Conservation (phyloP, 2,797 vertebrate species). For the Xenops minutus region DNA sequence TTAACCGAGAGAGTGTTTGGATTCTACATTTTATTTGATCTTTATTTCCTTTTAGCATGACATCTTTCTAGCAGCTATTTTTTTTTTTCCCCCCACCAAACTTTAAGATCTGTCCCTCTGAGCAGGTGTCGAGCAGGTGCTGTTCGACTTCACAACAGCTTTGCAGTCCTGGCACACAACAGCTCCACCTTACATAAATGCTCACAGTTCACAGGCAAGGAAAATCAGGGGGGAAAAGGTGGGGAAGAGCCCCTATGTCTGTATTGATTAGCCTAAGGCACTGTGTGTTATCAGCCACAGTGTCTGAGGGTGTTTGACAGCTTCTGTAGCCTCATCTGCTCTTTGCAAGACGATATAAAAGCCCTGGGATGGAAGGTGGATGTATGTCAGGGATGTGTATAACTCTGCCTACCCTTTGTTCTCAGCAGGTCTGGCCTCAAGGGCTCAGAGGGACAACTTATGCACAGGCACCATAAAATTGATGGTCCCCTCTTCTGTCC, state of each 20-base stretch:
- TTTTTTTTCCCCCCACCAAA: background rate
- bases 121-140: slow-evolving; percentile 31
- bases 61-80: background rate
- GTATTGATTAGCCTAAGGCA: background rate
- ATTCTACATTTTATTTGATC: background rate
- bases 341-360: background rate
- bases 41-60: background rate
- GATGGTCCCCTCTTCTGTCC: background rate
- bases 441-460: rapidly evolving
- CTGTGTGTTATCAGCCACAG: background rate
- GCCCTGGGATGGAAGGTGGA: background rate
- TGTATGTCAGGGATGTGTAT: background rate
- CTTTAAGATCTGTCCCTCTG: background rate
- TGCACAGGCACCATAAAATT: background rate
- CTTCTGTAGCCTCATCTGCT: background rate
- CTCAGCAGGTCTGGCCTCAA: background rate
- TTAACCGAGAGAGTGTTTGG: background rate
- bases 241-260: slow-evolving; percentile 14
- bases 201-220: background rate
- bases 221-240: background rate
- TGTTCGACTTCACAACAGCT: background rate
- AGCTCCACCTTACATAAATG: background rate
- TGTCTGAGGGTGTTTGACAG: background rate
- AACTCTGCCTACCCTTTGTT: background rate
- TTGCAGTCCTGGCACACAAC: background rate